Conservation (phyloP, 2,888 invertebrate genomes). For the Unio delphinus region DNA sequence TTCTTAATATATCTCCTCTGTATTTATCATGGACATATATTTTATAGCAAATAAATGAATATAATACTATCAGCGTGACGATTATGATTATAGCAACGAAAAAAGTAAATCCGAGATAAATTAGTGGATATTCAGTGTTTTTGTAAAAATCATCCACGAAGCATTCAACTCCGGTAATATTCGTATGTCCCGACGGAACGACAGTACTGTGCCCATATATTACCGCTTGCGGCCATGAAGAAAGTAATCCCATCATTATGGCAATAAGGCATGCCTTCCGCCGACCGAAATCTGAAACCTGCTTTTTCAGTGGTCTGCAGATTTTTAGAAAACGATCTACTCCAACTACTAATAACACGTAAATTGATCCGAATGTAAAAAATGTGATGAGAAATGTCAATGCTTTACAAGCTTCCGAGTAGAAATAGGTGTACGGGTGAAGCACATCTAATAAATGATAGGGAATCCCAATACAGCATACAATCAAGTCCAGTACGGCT, state of each 20-base stretch:
- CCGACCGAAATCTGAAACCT: slow-evolving; percentile 43
- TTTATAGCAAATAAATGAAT: slow-evolving; percentile 25
- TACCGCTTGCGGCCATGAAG: slow-evolving; percentile 46
- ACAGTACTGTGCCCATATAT: slow-evolving; percentile 49
- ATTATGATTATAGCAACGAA: slow-evolving; percentile 23
- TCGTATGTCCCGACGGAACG: slow-evolving; percentile 29
- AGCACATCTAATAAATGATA: slow-evolving; percentile 54
- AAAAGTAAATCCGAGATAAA: slow-evolving; percentile 35
- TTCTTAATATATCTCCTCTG: not conserved
- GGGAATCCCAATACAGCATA: slow-evolving; percentile 52
- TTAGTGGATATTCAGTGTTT: slow-evolving; percentile 36
- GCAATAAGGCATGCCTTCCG: slow-evolving; percentile 33
- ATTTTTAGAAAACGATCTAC: slow-evolving; percentile 58
- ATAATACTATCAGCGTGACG: slow-evolving; percentile 18
- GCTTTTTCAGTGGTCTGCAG: slow-evolving; percentile 49
- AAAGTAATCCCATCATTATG: slow-evolving; percentile 19
- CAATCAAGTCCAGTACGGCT: slow-evolving; percentile 46
- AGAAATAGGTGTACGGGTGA: slow-evolving; percentile 47
- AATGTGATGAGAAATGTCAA: slow-evolving; percentile 39
- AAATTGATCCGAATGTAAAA: slow-evolving; percentile 40
- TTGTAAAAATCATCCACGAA: slow-evolving; percentile 37
- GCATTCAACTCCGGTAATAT: slow-evolving; percentile 49
- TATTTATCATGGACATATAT: slow-evolving; percentile 21
- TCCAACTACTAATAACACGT: slow-evolving; percentile 48
- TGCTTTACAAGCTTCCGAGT: slow-evolving; percentile 35